These are phyloP conservation scores for Pristionchus mayeri DNA, from an alignment of 2,888 invertebrate species.

Conservation along the genomic window DNA sequence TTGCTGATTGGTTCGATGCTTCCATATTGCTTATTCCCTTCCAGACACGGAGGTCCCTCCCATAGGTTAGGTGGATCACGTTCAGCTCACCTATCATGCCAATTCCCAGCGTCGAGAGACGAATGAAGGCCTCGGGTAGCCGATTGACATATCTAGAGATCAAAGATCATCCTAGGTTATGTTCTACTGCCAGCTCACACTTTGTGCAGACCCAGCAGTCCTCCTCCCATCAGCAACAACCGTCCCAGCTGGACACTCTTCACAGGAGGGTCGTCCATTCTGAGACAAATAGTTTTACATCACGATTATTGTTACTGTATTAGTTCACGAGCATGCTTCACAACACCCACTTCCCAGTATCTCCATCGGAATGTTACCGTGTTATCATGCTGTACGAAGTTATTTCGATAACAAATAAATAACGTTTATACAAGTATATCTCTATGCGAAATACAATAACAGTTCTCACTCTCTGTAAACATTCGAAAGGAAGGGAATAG, in stretches of 20 bases:
- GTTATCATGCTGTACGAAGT: not conserved
- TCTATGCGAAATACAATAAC: slow-evolving; percentile 16
- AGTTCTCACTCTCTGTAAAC: slow-evolving; percentile 30
- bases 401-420: not conserved
- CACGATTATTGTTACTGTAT: too few species aligned
- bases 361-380: slow-evolving; percentile 8
- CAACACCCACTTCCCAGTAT: not conserved
- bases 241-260: not conserved
- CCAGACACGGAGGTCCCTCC: too few species aligned
- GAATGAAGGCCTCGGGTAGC: slow-evolving; percentile 33
- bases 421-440: slow-evolving; percentile 42
- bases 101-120: slow-evolving; percentile 51
- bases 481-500: not conserved
- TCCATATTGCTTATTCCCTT: too few species aligned
- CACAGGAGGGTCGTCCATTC: not conserved
- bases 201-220: slow-evolving; percentile 25
- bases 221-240: not conserved
- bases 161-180: not conserved
- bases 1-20: too few species aligned
- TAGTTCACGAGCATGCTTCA: not conserved
- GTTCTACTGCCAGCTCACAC: not conserved
- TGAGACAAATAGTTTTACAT: not conserved
- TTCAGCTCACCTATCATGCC: slow-evolving; percentile 59
- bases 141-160: slow-evolving; percentile 34
- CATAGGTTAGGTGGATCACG: too few species aligned